These are phyloP conservation scores for Oligia strigilis DNA, from an alignment of 2,888 invertebrate species.

Conservation along the genomic window DNA sequence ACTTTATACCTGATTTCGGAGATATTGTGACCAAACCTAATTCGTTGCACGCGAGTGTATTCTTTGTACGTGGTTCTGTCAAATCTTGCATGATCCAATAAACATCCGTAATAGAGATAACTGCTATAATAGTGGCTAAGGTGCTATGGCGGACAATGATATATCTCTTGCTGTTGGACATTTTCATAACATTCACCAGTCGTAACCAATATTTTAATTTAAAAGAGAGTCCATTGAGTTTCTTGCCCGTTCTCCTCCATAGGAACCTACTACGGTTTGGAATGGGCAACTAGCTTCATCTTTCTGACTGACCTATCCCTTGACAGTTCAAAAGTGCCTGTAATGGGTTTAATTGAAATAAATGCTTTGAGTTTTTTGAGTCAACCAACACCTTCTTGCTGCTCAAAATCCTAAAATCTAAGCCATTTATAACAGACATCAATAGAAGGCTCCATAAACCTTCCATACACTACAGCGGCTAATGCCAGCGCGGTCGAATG, in stretches of 20 bases:
- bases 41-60: background rate
- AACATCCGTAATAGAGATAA: too few relatives aligned
- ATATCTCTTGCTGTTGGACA: background rate
- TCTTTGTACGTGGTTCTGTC: background rate
- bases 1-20: too few relatives aligned
- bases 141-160: too few relatives aligned
- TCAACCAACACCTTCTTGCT: background rate
- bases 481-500: slow-evolving; percentile 61
- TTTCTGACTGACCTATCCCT: background rate
- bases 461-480: slow-evolving; percentile 34
- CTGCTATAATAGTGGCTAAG: background rate
- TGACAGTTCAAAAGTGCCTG: background rate
- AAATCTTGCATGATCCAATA: background rate
- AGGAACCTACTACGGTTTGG: background rate
- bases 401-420: background rate
- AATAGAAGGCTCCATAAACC: slow-evolving; percentile 36
- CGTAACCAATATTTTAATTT: background rate
- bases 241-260: background rate
- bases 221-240: background rate
- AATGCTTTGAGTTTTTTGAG: background rate
- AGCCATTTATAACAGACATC: slow-evolving; percentile 50
- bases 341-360: background rate
- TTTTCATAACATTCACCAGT: background rate
- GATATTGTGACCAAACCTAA: background rate
- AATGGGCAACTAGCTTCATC: background rate